Base-by-base conservation (phyloP, 2,797 vertebrate genomes). In the Hypotaenidia philippensis region DNA sequence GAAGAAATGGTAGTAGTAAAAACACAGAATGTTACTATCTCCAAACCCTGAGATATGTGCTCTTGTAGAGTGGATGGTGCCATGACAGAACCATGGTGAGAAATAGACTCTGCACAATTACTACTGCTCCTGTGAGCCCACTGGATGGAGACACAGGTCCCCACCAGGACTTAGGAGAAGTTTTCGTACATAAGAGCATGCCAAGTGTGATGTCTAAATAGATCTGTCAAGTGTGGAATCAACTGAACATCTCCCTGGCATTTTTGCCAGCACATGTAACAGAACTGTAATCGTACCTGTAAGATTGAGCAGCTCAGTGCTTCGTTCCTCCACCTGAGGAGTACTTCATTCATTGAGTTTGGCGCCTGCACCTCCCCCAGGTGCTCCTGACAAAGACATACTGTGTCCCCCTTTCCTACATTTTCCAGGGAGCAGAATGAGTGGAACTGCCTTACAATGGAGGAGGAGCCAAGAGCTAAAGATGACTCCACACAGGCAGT, bases 21-120 rank as follows among this genome's bases (percentile, higher is more conserved):
- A 87, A 21, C 11, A 55, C 5, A 41, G 45, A 47, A 65, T 82
- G 89, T 25, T 6, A 11, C 15, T 1, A 32, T 47, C 31, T 61
- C 34, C 1, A 53, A 78, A 36, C 8, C 2, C 8, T 18, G 3
- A 40, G 13, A 13, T 1, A 49, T 6, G 22, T 65, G 4, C 13
- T 53, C 3, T 34, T 41, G 13, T 53, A 56, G n/a, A 82, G 26
- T 9, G 7, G 7, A 13, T 26, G 8, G 15, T 50, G 17, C 40
- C 21, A 38, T 8, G 17, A 78, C 13, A 78, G 38, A 90, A 72
- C 38, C 16, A 36, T 3, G 3, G 4, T 29, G 36, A 93, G 64
- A 75, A 79, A 41, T 9, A n/a, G 15, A 29, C 32, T 44, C 36
- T 6, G 2, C 9, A 29, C 5, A 23, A 36, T 20, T 60, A 29